A percentile compares a stretch with the other conserved stretches of the same genome.
Conservation (phyloP, 2,113 vertebrate genomes). For the Syngnathus floridae region DNA sequence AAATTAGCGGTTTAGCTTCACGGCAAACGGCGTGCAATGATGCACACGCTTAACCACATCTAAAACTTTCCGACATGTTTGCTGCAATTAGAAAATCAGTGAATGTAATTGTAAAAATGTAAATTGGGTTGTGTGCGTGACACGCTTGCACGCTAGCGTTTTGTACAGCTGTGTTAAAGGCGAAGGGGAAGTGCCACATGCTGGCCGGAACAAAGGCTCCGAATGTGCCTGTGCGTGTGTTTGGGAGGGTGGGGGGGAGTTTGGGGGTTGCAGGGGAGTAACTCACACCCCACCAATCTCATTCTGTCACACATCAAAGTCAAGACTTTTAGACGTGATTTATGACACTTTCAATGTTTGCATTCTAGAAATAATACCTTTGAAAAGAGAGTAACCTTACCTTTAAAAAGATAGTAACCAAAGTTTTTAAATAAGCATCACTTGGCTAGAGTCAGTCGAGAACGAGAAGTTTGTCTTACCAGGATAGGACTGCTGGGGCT, state of each 20-base stretch:
- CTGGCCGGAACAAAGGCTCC: slow-evolving; percentile 56
- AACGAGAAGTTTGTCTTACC: slow-evolving; percentile 62
- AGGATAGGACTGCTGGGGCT: slow-evolving; percentile 80
- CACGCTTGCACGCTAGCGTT: slow-evolving; percentile 9
- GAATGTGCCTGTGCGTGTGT: slow-evolving; percentile 11
- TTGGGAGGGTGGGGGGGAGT: not conserved
- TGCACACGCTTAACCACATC: not conserved
- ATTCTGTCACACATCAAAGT: slow-evolving; percentile 59
- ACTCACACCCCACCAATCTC: slow-evolving; percentile 37
- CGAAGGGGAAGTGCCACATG: slow-evolving; percentile 43
- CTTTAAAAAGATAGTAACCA: not conserved
- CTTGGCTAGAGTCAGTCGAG: not conserved
- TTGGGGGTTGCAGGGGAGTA: slow-evolving; percentile 42
- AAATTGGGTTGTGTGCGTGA: not conserved
- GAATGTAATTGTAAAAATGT: not conserved
- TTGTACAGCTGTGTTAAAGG: slow-evolving; percentile 60
- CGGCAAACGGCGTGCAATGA: not conserved
- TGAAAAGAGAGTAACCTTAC: not conserved
- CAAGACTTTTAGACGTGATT: slow-evolving; percentile 34
- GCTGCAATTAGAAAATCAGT: slow-evolving; percentile 1
- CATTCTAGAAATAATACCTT: not conserved
- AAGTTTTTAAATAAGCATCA: not conserved
- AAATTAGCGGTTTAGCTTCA: not conserved
- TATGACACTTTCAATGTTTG: slow-evolving; percentile 9
- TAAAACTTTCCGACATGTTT: not conserved